These are phyloP conservation scores for Hydroisotoma schaefferi DNA, from an alignment of 2,888 invertebrate species.

Conservation along the genomic window DNA sequence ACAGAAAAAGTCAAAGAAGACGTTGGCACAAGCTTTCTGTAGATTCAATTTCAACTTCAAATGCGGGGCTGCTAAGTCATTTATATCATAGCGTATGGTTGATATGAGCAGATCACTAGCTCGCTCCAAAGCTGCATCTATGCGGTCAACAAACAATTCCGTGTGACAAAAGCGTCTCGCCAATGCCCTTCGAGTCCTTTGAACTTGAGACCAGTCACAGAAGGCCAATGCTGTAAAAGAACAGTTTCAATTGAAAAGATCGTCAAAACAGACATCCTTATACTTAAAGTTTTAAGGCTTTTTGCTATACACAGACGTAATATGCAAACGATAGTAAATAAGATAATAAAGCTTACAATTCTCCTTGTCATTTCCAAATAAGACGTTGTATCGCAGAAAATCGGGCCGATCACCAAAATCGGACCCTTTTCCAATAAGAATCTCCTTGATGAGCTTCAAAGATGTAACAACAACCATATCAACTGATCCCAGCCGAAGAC, in stretches of 20 bases:
- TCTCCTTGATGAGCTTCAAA: slow-evolving; percentile 41
- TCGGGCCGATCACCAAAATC: slow-evolving; percentile 80
- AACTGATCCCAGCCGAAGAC: slow-evolving; percentile 44
- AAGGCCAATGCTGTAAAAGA: slow-evolving; percentile 71
- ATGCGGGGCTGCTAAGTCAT: slow-evolving; percentile 8
- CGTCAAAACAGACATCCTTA: too few species aligned
- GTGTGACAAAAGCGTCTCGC: slow-evolving; percentile 68
- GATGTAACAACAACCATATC: slow-evolving; percentile 46
- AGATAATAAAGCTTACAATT: slow-evolving; percentile 77
- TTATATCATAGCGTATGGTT: slow-evolving; percentile 20
- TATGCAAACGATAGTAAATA: too few species aligned
- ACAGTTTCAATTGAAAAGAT: slow-evolving; percentile 23
- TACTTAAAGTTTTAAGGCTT: too few species aligned
- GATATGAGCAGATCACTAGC: slow-evolving; percentile 26
- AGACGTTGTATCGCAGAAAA: slow-evolving; percentile 72
- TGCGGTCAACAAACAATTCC: slow-evolving; percentile 37
- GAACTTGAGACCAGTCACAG: slow-evolving; percentile 82
- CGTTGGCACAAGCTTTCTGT: slow-evolving; percentile 72
- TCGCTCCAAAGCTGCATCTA: slow-evolving; percentile 31
- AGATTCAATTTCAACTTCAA: slow-evolving; percentile 64
- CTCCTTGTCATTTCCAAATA: slow-evolving; percentile 79
- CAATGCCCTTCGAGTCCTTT: slow-evolving; percentile 71
- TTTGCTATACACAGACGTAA: not conserved
- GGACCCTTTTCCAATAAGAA: slow-evolving; percentile 58
- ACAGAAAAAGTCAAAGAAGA: slow-evolving; percentile 84